Percentiles rank a stretch among this genome's conserved stretches.
Conservation (phyloP, 2,888 invertebrate genomes). For the Chalcis sispes region DNA sequence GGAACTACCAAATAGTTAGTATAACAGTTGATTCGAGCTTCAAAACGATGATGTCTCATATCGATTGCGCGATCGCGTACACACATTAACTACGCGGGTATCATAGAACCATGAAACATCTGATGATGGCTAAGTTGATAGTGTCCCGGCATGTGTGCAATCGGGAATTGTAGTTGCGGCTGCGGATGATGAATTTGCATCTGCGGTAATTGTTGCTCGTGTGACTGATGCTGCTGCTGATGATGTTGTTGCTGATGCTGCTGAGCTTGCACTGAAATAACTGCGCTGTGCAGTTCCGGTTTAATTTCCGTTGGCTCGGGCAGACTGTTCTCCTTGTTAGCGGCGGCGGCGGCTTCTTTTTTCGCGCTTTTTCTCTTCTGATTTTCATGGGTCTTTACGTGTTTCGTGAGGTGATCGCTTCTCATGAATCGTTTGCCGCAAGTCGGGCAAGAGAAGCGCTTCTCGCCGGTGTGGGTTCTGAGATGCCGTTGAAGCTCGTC, state of each 20-base stretch:
- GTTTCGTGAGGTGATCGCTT: slow-evolving; percentile 95
- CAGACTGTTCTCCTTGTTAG: slow-evolving; percentile 30
- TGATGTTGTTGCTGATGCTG: slow-evolving; percentile 38
- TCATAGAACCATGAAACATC: slow-evolving; percentile 12
- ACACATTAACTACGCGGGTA: slow-evolving; percentile 2
- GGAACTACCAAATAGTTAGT: no score
- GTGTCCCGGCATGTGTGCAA: background rate
- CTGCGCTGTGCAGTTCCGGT: background rate
- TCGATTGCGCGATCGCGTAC: no score
- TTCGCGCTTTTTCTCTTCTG: slow-evolving; percentile 73
- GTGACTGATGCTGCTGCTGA: slow-evolving; percentile 30
- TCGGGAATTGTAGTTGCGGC: slow-evolving; percentile 1
- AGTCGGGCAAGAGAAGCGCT: slow-evolving; percentile 90
- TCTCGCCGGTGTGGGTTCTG: slow-evolving; percentile 93
- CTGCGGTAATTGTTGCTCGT: background rate
- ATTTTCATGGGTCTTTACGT: slow-evolving; percentile 91
- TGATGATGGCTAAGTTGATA: slow-evolving; percentile 22
- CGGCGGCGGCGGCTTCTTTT: slow-evolving; percentile 13
- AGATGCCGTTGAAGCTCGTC: slow-evolving; percentile 88
- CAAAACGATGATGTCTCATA: no score
- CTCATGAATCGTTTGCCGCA: slow-evolving; percentile 95
- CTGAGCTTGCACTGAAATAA: slow-evolving; percentile 15
- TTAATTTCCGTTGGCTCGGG: slow-evolving; percentile 6
- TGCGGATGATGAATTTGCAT: background rate
- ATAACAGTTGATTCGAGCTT: no score